Percentiles rank a stretch among this genome's conserved stretches.
phyloP scores from a whole-genome alignment of 2,113 vertebrate genomes.

The Syngnathoides biaculeatus region DNA sequence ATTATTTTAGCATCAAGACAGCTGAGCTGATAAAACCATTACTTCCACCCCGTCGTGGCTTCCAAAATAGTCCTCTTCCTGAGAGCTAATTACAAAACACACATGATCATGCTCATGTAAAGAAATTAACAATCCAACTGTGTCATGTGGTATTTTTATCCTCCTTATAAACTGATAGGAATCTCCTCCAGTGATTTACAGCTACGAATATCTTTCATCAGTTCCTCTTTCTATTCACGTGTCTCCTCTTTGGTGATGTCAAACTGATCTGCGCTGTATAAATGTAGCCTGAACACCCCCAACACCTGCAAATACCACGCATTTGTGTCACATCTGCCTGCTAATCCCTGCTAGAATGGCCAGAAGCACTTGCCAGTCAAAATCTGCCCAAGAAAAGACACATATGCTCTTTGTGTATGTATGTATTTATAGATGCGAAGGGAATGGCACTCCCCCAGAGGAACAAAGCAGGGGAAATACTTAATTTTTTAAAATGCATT shows the following conservation, averaged over 20 bases:
- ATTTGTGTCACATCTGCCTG: slow-evolving; percentile 35
- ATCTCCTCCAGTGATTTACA: slow-evolving; percentile 16
- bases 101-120: slow-evolving; percentile 12
- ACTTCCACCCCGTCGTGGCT: slow-evolving; percentile 21
- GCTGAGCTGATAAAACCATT: slow-evolving; percentile 30
- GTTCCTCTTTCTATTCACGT: slow-evolving; percentile 14
- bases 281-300: slow-evolving; percentile 7
- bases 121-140: slow-evolving; percentile 15
- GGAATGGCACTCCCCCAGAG: slow-evolving; percentile 11
- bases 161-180: slow-evolving; percentile 15
- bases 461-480: not conserved
- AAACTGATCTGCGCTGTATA: slow-evolving; percentile 9
- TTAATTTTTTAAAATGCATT: slow-evolving; percentile 31
- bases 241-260: slow-evolving; percentile 13
- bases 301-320: slow-evolving; percentile 43
- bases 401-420: slow-evolving; percentile 24
- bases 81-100: slow-evolving; percentile 30
- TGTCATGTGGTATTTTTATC: slow-evolving; percentile 9
- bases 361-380: slow-evolving; percentile 44
- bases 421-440: slow-evolving; percentile 39
- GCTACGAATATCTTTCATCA: slow-evolving; percentile 15
- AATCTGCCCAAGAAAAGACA: slow-evolving; percentile 24
- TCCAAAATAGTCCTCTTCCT: slow-evolving; percentile 25
- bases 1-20: slow-evolving; percentile 21
- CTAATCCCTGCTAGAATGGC: slow-evolving; percentile 34